Evolutionary conservation across 2,113 vertebrate genomes (phyloP).

Genomic region (Myiozetetes cayanensis): DNA sequence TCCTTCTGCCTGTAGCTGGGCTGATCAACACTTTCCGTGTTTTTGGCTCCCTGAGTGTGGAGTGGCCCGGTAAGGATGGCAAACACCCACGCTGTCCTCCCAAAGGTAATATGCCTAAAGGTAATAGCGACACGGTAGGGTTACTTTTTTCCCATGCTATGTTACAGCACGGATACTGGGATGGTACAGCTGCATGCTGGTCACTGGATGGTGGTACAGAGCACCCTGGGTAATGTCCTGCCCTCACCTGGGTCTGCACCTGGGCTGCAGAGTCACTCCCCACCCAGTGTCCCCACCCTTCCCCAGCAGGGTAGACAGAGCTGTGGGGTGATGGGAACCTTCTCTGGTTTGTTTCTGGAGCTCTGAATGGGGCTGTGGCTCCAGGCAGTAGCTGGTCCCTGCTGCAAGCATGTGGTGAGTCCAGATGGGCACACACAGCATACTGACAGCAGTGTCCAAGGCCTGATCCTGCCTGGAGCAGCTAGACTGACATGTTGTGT

Average conservation of each 20-base stretch:
- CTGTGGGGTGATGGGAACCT: no score
- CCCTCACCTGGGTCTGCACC: conserved; percentile 14
- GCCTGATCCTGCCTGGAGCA: not conserved
- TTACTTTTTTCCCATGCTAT: conserved; percentile 70
- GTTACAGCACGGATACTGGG: conserved; percentile 71
- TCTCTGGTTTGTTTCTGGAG: not conserved
- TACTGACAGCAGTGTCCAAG: not conserved
- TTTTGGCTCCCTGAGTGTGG: conserved; percentile 95
- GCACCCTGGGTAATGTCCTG: conserved; percentile 15
- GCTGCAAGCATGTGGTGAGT: accelerated
- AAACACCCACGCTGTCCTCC: conserved; percentile 99
- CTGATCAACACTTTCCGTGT: conserved; percentile 95
- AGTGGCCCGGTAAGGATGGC: conserved; percentile 99
- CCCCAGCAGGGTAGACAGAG: not conserved
- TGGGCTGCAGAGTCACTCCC: not conserved
- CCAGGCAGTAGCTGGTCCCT: accelerated
- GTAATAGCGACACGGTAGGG: conserved; percentile 94
- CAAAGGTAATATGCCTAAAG: conserved; percentile 99
- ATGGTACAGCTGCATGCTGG: conserved; percentile 72
- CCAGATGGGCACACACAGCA: not conserved
- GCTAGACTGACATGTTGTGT: not conserved
- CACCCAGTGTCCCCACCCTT: accelerated
- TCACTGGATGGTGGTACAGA: conserved; percentile 57
- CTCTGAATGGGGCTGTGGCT: accelerated
- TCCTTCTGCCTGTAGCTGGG: conserved; percentile 77